These are phyloP conservation scores for Drosophila oshimai DNA, from an alignment of 1,140 invertebrate genomes.

Conservation along the genomic window DNA sequence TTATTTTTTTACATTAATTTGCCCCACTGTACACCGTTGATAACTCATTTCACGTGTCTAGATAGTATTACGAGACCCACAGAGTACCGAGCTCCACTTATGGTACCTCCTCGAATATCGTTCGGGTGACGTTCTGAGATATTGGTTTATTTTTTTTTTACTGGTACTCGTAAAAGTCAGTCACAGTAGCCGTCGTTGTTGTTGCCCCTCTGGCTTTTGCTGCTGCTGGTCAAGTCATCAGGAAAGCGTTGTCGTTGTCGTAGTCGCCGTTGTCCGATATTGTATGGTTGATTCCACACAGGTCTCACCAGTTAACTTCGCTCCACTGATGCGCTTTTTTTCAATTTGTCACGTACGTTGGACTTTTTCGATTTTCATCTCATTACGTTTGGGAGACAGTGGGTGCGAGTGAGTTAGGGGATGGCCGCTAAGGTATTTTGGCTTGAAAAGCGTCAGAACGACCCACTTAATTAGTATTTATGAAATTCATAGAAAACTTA, in stretches of 20 bases:
- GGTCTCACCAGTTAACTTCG: conserved; percentile 79
- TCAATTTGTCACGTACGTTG: conserved; percentile 82
- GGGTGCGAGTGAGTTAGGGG: not conserved
- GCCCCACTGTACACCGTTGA: conserved; percentile 56
- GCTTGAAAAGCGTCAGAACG: not conserved
- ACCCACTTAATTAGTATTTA: conserved; percentile 77
- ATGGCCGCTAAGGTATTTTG: not conserved
- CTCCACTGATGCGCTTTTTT: conserved; percentile 80
- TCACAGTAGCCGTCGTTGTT: conserved; percentile 57
- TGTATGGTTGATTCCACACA: conserved; percentile 79
- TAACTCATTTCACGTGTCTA: conserved; percentile 79
- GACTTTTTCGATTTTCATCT: conserved; percentile 66
- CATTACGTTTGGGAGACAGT: conserved; percentile 42
- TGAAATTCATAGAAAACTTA: conserved; percentile 73
- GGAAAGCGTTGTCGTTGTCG: conserved; percentile 53
- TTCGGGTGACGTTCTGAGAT: conserved; percentile 28
- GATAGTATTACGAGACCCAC: conserved; percentile 63
- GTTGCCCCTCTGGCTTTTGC: conserved; percentile 14
- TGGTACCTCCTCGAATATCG: conserved; percentile 25
- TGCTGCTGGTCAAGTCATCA: conserved; percentile 63
- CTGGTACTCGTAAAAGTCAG: conserved; percentile 64
- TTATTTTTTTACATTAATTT: not conserved
- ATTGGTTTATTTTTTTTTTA: conserved; percentile 51
- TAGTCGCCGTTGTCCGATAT: conserved; percentile 64
- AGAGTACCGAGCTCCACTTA: conserved; percentile 1